Percentiles rank a stretch among this genome's conserved stretches.
These are phyloP conservation scores for Dreissena polymorpha DNA, from an alignment of 1,140 invertebrate genomes.

Conservation along the genomic window DNA sequence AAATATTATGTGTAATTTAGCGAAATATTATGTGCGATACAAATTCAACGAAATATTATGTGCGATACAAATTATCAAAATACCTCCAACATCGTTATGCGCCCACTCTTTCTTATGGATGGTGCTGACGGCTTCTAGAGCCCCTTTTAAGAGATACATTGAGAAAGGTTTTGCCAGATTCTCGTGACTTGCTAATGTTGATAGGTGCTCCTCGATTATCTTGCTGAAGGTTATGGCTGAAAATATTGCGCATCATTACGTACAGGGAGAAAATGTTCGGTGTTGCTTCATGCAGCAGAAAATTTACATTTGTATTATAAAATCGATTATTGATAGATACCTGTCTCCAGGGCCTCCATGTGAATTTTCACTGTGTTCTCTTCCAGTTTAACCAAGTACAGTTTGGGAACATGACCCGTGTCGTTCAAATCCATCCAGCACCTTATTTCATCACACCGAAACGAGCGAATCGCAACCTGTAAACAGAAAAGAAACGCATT, in stretches of 20 bases:
- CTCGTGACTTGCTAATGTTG: background rate
- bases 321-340: slow-evolving; percentile 9
- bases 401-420: slow-evolving; percentile 24
- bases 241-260: background rate
- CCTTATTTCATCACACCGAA: slow-evolving; percentile 44
- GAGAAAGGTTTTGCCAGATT: slow-evolving; percentile 40
- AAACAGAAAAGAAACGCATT: background rate
- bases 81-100: slow-evolving; percentile 51
- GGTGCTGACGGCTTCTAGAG: slow-evolving; percentile 5
- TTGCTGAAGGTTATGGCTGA: slow-evolving; percentile 45
- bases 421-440: slow-evolving; percentile 51
- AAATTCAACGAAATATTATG: too few species aligned
- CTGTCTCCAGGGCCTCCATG: slow-evolving; percentile 46
- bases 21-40: too few species aligned
- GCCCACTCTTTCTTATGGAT: slow-evolving; percentile 46
- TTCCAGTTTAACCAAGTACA: slow-evolving; percentile 49
- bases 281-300: too few species aligned
- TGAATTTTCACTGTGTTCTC: slow-evolving; percentile 48
- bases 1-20: too few species aligned
- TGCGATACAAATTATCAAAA: too few species aligned
- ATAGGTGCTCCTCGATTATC: slow-evolving; percentile 50
- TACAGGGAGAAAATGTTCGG: too few species aligned
- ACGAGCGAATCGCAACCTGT: slow-evolving; percentile 50
- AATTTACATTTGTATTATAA: too few species aligned
- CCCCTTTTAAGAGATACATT: slow-evolving; percentile 44